phyloP scores from a whole-genome alignment of 2,888 invertebrate genomes.

The Trisateles emortualis region DNA sequence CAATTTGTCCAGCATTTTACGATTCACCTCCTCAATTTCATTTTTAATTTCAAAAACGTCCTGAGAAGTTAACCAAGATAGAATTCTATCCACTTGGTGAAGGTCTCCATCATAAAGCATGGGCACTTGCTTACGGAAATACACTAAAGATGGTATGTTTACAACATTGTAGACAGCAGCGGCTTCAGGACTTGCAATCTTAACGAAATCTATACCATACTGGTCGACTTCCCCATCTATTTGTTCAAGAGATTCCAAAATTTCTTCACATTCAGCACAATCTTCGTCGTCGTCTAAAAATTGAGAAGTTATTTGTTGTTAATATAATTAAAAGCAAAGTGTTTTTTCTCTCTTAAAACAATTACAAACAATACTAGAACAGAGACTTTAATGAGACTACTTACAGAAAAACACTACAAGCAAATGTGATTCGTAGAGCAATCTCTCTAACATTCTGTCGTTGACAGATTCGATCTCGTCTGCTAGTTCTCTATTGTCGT shows the following conservation, averaged over 20 bases:
- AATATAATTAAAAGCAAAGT: too few species aligned
- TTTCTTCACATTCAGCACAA: slow-evolving; percentile 96
- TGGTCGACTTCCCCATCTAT: slow-evolving; percentile 98
- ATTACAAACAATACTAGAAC: too few species aligned
- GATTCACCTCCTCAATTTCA: slow-evolving; percentile 98
- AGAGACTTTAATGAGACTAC: slow-evolving; percentile 44
- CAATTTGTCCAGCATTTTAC: slow-evolving; percentile 98
- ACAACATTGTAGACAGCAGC: slow-evolving; percentile 94
- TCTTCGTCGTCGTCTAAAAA: slow-evolving; percentile 92
- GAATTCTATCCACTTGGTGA: slow-evolving; percentile 93
- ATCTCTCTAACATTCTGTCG: slow-evolving; percentile 94
- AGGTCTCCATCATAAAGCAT: slow-evolving; percentile 96
- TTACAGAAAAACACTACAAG: slow-evolving; percentile 97
- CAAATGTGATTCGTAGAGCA: slow-evolving; percentile 94
- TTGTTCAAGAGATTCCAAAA: slow-evolving; percentile 95
- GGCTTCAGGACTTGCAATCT: slow-evolving; percentile 93
- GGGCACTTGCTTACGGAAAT: slow-evolving; percentile 94
- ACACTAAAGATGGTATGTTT: slow-evolving; percentile 94
- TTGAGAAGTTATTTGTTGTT: background rate
- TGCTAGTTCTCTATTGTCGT: slow-evolving; percentile 96
- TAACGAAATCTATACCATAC: slow-evolving; percentile 97
- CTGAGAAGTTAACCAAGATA: slow-evolving; percentile 96
- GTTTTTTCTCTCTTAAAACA: background rate
- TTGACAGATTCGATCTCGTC: slow-evolving; percentile 98
- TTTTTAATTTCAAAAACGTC: slow-evolving; percentile 98